A percentile compares a stretch with the other conserved stretches of the same genome.
phyloP scores from a whole-genome alignment of 2,797 vertebrate genomes.

The Hirundo rustica region DNA sequence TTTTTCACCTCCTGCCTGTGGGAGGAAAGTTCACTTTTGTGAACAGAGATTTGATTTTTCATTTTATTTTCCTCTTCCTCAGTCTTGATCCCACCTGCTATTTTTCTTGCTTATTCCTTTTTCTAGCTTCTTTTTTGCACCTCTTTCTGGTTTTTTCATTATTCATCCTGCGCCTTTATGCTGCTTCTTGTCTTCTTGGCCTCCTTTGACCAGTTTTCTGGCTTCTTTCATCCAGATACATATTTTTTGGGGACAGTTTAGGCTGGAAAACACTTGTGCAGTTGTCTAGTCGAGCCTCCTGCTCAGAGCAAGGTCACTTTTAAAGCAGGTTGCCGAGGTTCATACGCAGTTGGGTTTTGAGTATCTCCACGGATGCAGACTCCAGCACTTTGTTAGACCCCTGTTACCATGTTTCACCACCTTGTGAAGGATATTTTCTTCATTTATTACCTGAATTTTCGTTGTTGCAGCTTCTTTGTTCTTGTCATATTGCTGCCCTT shows the following conservation, averaged over 20 bases:
- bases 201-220: background rate
- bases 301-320: background rate
- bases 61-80: background rate
- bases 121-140: background rate
- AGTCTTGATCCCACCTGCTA: background rate
- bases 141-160: background rate
- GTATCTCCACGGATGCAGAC: background rate
- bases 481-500: rapidly evolving
- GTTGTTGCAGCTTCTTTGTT: background rate
- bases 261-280: background rate
- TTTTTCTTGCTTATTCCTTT: background rate
- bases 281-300: background rate
- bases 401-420: background rate
- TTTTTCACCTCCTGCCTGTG: background rate
- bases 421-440: background rate
- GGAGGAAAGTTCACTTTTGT: background rate
- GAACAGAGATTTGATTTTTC: background rate
- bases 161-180: background rate
- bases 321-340: background rate
- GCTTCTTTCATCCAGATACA: rapidly evolving
- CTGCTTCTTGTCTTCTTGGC: background rate
- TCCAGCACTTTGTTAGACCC: background rate
- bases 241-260: background rate
- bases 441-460: background rate
- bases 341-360: background rate